Evolutionary conservation across 1,140 invertebrate genomes (phyloP).

Genomic region (Drosophila tropicalis): DNA sequence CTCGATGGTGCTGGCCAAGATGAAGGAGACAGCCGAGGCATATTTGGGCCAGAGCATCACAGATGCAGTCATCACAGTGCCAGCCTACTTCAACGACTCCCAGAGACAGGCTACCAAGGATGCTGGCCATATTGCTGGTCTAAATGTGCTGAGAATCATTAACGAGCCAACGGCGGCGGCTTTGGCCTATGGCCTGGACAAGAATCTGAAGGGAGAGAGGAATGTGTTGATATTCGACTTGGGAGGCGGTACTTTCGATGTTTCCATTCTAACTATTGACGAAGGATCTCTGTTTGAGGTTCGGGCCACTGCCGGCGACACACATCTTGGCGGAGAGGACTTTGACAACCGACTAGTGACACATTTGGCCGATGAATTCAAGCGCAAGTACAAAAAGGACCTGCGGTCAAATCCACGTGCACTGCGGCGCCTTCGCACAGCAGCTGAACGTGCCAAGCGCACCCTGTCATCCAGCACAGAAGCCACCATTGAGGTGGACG

Average conservation of each 20-base stretch:
- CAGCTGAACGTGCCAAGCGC: slow-evolving; percentile 89
- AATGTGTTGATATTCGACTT: slow-evolving; percentile 90
- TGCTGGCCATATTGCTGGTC: slow-evolving; percentile 88
- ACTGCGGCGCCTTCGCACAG: slow-evolving; percentile 89
- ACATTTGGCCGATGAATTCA: slow-evolving; percentile 90
- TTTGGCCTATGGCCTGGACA: slow-evolving; percentile 90
- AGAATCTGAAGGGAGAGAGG: slow-evolving; percentile 89
- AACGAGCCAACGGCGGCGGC: slow-evolving; percentile 90
- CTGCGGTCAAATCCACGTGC: slow-evolving; percentile 89
- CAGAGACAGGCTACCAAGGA: slow-evolving; percentile 88
- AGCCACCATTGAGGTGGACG: slow-evolving; percentile 90
- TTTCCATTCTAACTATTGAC: slow-evolving; percentile 93
- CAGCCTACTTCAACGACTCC: slow-evolving; percentile 87
- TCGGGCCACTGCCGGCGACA: slow-evolving; percentile 90
- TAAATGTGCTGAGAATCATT: slow-evolving; percentile 89
- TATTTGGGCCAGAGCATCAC: slow-evolving; percentile 89
- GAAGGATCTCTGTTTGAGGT: slow-evolving; percentile 93
- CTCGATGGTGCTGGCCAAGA: slow-evolving; percentile 90
- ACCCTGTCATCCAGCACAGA: slow-evolving; percentile 88
- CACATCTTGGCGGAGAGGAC: slow-evolving; percentile 90
- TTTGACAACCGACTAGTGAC: slow-evolving; percentile 93
- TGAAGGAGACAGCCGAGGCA: slow-evolving; percentile 92
- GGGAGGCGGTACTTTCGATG: slow-evolving; percentile 91
- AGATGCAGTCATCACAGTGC: slow-evolving; percentile 87
- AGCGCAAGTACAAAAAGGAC: slow-evolving; percentile 93